These are phyloP conservation scores for Nibea coibor DNA, from an alignment of 2,113 vertebrate genomes.

Conservation along the genomic window DNA sequence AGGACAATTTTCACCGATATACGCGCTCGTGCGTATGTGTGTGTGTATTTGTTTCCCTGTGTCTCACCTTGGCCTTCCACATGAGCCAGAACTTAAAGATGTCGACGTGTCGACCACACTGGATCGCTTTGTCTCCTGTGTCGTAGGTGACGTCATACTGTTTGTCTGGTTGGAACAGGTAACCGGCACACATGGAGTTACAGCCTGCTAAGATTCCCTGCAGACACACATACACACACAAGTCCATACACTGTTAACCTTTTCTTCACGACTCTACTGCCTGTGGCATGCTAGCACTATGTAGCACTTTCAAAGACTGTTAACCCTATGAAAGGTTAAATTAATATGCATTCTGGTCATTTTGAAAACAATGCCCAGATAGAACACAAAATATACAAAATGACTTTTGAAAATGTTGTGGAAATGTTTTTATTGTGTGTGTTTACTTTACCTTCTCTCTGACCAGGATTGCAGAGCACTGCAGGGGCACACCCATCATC, in stretches of 20 bases:
- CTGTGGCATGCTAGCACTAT: not conserved
- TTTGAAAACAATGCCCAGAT: not conserved
- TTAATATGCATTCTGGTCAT: not conserved
- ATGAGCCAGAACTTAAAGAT: constrained; percentile 99
- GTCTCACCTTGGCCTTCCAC: constrained; percentile 98
- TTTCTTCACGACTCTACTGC: not conserved
- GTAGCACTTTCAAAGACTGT: not conserved
- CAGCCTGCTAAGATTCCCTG: constrained; percentile 95
- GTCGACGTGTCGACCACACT: constrained; percentile 97
- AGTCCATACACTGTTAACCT: not conserved
- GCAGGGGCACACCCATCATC: constrained; percentile 98
- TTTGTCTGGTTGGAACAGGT: constrained; percentile 98
- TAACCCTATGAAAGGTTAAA: not conserved
- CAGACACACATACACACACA: not conserved
- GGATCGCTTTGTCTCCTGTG: constrained; percentile 98
- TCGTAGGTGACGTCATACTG: constrained; percentile 98
- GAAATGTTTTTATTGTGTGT: not conserved
- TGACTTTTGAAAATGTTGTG: not conserved
- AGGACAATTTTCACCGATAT: not conserved
- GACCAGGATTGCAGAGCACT: constrained; percentile 97
- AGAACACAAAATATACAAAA: not conserved
- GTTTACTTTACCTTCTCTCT: constrained; percentile 90
- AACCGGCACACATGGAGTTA: constrained; percentile 98
- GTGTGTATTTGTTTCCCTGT: not conserved
- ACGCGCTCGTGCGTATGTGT: not conserved